Conservation (phyloP, 2,888 invertebrate genomes). For the Drosophila meridionalis region DNA sequence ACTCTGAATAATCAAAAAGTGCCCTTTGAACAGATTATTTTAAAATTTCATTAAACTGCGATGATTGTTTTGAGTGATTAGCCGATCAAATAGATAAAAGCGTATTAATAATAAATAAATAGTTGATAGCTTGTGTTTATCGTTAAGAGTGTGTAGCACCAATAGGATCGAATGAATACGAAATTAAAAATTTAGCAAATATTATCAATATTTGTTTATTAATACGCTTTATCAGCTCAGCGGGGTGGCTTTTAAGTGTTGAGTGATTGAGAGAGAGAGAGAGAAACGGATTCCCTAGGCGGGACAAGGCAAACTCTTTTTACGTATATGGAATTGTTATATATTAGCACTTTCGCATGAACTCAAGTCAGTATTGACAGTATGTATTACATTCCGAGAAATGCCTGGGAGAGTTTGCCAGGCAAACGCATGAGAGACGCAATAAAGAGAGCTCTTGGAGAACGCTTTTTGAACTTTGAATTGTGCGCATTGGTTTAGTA, state of each 20-base stretch:
- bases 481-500: conserved; percentile 32
- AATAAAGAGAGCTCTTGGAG: conserved; percentile 25
- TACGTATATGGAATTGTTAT: neutral
- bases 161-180: neutral
- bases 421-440: conserved; percentile 9
- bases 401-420: neutral
- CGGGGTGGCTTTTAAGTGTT: neutral
- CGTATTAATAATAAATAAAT: conserved; percentile 1
- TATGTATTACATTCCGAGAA: conserved; percentile 12
- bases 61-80: neutral
- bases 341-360: neutral
- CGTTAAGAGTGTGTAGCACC: neutral
- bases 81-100: neutral
- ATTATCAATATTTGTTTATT: neutral
- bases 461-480: conserved; percentile 45
- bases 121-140: neutral
- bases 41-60: neutral
- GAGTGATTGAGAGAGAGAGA: neutral
- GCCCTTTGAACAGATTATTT: neutral
- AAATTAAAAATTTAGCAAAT: neutral
- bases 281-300: neutral
- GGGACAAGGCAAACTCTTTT: neutral
- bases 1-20: neutral
- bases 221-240: neutral
- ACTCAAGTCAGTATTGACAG: neutral